Conservation (phyloP, 1,140 invertebrate genomes). For the Trachymyrmex septentrionalis region DNA sequence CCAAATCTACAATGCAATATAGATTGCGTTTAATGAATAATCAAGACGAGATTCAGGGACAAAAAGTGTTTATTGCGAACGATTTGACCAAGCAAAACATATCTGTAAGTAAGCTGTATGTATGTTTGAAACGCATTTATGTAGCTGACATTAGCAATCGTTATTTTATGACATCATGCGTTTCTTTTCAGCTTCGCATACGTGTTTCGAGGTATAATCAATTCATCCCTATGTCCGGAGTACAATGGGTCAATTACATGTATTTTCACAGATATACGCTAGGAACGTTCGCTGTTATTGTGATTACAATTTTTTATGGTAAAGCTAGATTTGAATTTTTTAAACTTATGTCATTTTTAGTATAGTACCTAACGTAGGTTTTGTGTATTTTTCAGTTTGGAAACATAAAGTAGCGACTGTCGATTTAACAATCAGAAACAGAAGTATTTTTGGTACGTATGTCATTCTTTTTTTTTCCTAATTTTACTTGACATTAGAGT, state of each 20-base stretch:
- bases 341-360: slow-evolving; percentile 17
- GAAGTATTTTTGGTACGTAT: slow-evolving; percentile 81
- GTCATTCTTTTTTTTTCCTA: neutral
- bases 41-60: slow-evolving; percentile 83
- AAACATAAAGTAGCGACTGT: slow-evolving; percentile 81
- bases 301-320: slow-evolving; percentile 83
- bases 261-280: slow-evolving; percentile 83
- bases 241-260: slow-evolving; percentile 83
- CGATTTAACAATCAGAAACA: slow-evolving; percentile 82
- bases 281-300: slow-evolving; percentile 78
- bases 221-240: slow-evolving; percentile 79
- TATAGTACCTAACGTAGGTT: slow-evolving; percentile 27
- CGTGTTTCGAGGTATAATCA: slow-evolving; percentile 81
- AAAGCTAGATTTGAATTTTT: slow-evolving; percentile 67
- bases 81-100: slow-evolving; percentile 85
- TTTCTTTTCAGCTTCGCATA: slow-evolving; percentile 81
- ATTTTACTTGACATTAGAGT: slow-evolving; percentile 10
- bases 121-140: neutral
- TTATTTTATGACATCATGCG: slow-evolving; percentile 42
- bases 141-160: neutral
- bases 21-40: slow-evolving; percentile 81
- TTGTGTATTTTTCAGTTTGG: slow-evolving; percentile 78
- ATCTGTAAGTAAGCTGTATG: slow-evolving; percentile 77
- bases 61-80: slow-evolving; percentile 82
- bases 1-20: slow-evolving; percentile 78